phyloP scores from a whole-genome alignment of 2,113 vertebrate species.

The Saguinus midas region DNA sequence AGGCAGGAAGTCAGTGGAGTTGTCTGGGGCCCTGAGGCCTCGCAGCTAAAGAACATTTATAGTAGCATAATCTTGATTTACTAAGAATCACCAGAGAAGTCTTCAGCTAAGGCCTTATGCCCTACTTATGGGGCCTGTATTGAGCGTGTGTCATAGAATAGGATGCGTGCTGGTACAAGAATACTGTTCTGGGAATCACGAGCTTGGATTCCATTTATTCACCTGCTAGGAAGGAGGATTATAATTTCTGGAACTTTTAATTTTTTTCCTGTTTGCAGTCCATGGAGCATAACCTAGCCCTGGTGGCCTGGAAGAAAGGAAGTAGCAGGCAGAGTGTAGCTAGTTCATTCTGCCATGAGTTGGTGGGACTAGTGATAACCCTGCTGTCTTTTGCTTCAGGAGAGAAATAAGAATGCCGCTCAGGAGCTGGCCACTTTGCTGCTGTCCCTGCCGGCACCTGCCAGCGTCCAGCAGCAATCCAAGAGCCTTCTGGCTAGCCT shows the following conservation, averaged over 20 bases:
- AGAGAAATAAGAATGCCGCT: slow-evolving; percentile 94
- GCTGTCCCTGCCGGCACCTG: slow-evolving; percentile 95
- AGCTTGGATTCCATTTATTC: not conserved
- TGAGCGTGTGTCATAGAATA: not conserved
- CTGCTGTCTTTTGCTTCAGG: slow-evolving; percentile 82
- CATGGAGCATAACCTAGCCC: not conserved
- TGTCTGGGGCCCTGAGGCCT: slow-evolving; percentile 55
- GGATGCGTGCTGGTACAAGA: not conserved
- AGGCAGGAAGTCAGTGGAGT: slow-evolving; percentile 67
- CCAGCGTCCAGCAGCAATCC: slow-evolving; percentile 97
- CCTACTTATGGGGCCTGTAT: not conserved
- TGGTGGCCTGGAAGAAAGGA: not conserved
- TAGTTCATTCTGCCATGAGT: not conserved
- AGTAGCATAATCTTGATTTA: slow-evolving; percentile 12
- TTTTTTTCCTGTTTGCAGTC: slow-evolving; percentile 4
- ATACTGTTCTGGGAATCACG: not conserved
- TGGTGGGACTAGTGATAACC: not conserved
- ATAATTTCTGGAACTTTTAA: not conserved
- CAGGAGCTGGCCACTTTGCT: slow-evolving; percentile 95
- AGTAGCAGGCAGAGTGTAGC: not conserved
- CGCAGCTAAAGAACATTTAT: not conserved
- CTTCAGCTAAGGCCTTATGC: not conserved
- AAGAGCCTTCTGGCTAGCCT: slow-evolving; percentile 97
- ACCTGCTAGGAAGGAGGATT: not conserved
- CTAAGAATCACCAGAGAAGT: not conserved